Evolutionary conservation across 30 jellyfish, hydroid and myxozoan genomes (phyloP).

Genomic region (Nemopilema nomurai): DNA sequence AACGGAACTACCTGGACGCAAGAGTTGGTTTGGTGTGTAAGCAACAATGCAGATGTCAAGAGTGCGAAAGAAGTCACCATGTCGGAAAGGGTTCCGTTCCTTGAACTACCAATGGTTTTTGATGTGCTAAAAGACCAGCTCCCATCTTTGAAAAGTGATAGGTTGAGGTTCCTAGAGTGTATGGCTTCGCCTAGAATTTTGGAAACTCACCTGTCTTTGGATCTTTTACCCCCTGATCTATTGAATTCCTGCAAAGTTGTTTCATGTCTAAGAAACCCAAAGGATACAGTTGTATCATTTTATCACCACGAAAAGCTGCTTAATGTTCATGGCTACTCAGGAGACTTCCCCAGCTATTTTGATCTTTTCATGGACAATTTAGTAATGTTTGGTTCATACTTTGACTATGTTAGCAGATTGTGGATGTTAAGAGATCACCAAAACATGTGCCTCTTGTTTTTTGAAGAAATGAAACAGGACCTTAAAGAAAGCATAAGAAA

Average conservation of each 20-base stretch:
- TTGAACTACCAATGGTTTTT: not conserved
- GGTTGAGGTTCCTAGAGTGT: not conserved
- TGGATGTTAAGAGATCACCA: conserved; percentile 17
- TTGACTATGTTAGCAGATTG: not conserved
- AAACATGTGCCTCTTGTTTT: conserved; percentile 15
- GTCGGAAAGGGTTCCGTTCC: not conserved
- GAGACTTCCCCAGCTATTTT: conserved; percentile 29
- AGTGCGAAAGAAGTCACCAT: not conserved
- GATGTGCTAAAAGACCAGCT: not conserved
- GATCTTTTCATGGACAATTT: conserved; percentile 1
- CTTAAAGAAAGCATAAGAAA: not conserved
- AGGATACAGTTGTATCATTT: conserved; percentile 34
- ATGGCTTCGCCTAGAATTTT: conserved; percentile 5
- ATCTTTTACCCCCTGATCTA: not conserved
- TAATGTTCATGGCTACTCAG: not conserved
- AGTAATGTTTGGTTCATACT: conserved; percentile 11
- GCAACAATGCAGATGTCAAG: not conserved
- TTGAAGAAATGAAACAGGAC: conserved; percentile 28
- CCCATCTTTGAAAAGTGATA: not conserved
- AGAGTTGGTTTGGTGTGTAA: conserved; percentile 29
- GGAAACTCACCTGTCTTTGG: conserved; percentile 7
- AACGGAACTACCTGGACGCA: conserved; percentile 60
- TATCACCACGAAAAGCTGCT: conserved; percentile 28
- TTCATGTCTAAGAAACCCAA: conserved; percentile 31
- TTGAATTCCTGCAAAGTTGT: conserved; percentile 18